Base-by-base conservation (phyloP, 1,140 invertebrate species). In the Drosophila ogumai region DNA sequence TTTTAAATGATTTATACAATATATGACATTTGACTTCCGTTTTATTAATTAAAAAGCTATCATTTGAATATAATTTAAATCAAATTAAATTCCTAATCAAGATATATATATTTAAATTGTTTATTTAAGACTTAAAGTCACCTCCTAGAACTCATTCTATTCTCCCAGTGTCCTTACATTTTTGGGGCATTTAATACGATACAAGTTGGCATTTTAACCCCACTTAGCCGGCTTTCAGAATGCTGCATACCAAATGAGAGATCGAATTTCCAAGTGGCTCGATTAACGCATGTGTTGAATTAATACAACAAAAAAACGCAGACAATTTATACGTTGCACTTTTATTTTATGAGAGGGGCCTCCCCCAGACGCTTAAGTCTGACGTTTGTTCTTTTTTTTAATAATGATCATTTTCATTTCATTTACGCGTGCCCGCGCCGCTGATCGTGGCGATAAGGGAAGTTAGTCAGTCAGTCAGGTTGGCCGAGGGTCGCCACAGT, bases 341-440 rank as follows among this genome's bases (percentile, higher is more conserved):
- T 84, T 88, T 84, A 57, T 71, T 82, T 78, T 67, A 57, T 75
- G 64, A 63, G 40, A 57, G 31, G 34, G 64, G 50, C 66, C 69
- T 75, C 52, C 44, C 59, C 46, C 43, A 54, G 43, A 34, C 56
- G 36, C 15, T 61, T 56, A 22, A 19, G 67, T 41, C 67, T 19
- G 32, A 10, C n/a, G 15, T 40, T 49, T 28, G 2, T 43, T 43
- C 2, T 13, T 38, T 61, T 47, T 61, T 76, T 87, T 82, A 91
- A 91, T 91, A 79, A 91, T 91, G 88, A 91, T 91, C 82, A 91
- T 91, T 91, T 91, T 91, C 88, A 91, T 91, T 91, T 82, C 63
- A 87, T 90, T 86, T 90, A 90, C 75, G 81, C 75, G 80, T 84
- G 79, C 87, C 68, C 75, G 58, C 49, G 47, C 69, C 74, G 69